Base-by-base conservation (phyloP, 37 sponge, comb jelly and placozoan genomes). In the Halichondria panicea region DNA sequence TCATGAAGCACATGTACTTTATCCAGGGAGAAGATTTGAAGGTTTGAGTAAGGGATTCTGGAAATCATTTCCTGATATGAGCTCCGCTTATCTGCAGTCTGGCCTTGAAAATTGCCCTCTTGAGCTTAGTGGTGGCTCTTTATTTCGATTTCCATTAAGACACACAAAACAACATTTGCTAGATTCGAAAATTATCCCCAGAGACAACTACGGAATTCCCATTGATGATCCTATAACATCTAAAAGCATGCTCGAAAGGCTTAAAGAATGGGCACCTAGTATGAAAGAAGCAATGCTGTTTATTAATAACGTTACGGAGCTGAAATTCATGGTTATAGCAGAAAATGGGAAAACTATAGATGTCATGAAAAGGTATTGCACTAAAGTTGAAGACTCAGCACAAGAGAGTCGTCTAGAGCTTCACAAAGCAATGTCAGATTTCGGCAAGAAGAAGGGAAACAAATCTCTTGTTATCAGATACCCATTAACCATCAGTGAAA, bases 61-160 rank as follows among this genome's bases (percentile, higher is more conserved):
- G 89, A 42, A 81, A 15, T 39, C 46, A 13, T 84, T 91, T 63
- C 33, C 77, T 60, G 89, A 83, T 39, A 54, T 89, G 34, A 44
- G 59, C 18, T 74, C 69, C 21, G 50, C 80, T 8, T 89, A 83
- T 43, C 72, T 87, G 19, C 54, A 30, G 38, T 46, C 63, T 25
- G 52, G 41, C 32, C 15, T 75, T 24, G 19, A 62, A 24, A 46
- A 74, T 24, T 15, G 53, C 0, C 81, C 81, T 45, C 19, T 15
- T 9, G 81, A 87, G 32, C 55, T 90, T 37, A 32, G 42, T 33
- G 71, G 77, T 81, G 91, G 91, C 6, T 70, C 87, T 8, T 63
- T 91, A 6, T 91, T 91, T 72, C 77, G 91, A 19, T 81, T 91
- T 63, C 91, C 91, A 2, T 55, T 91, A 2, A 62, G 91, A 42